Conservation (phyloP, 1,140 invertebrate species). For the Macrobrachium nipponense region DNA sequence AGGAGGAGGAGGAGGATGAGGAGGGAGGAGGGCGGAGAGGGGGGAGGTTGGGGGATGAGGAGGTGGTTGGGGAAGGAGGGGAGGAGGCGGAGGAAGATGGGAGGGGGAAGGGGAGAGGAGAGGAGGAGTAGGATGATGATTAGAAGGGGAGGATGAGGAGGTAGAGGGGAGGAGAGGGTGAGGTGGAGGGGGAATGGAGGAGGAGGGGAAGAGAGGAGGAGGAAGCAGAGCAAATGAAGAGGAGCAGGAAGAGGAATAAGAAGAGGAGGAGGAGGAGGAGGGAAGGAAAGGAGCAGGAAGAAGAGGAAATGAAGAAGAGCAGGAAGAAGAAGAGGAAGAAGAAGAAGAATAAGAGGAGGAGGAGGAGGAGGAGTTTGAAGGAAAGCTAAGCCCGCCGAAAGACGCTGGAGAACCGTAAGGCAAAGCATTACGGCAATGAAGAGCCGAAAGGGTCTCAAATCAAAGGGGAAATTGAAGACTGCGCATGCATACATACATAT, state of each 20-base stretch:
- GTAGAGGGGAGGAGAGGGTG: no score
- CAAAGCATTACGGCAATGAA: no score
- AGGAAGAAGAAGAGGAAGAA: neutral
- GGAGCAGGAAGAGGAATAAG: neutral
- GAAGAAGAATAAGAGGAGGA: neutral
- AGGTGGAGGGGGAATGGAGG: neutral
- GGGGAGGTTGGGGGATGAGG: neutral
- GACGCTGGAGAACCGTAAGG: no score
- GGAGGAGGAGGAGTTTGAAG: neutral
- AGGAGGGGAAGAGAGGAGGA: neutral
- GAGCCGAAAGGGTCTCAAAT: no score
- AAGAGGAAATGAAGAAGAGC: neutral
- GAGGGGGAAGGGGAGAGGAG: neutral
- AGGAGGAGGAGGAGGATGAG: neutral
- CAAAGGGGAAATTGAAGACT: no score
- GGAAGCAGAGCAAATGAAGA: neutral
- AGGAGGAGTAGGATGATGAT: neutral
- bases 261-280: neutral
- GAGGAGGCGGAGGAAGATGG: neutral
- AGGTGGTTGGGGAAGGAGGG: no score
- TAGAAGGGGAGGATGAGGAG: neutral
- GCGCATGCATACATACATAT: no score
- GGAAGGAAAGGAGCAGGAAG: no score
- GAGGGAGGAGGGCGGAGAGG: neutral
- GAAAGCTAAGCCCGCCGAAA: no score